Evolutionary conservation across 2,888 invertebrate genomes (phyloP).

Genomic region (Malachius bipustulatus): DNA sequence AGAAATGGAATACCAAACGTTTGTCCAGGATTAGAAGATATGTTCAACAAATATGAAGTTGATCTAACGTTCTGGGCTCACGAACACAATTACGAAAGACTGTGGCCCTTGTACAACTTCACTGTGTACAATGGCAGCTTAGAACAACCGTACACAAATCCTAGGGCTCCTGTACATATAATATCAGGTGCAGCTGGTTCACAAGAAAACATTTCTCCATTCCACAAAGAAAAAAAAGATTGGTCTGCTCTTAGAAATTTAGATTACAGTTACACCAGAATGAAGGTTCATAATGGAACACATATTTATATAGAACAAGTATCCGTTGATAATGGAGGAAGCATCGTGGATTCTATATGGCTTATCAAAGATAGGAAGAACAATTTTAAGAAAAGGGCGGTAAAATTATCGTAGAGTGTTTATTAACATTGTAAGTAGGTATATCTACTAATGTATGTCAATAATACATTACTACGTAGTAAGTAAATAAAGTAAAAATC

Average conservation of each 20-base stretch:
- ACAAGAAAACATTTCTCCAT: slow-evolving; percentile 65
- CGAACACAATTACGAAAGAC: slow-evolving; percentile 93
- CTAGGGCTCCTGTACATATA: slow-evolving; percentile 80
- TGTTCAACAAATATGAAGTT: slow-evolving; percentile 81
- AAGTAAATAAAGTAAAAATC: too few species aligned
- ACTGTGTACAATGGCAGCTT: slow-evolving; percentile 53
- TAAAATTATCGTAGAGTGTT: too few species aligned
- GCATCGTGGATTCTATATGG: slow-evolving; percentile 57
- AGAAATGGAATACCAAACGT: slow-evolving; percentile 50
- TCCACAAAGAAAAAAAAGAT: slow-evolving; percentile 39
- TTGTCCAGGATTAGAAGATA: slow-evolving; percentile 63
- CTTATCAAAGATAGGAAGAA: slow-evolving; percentile 51
- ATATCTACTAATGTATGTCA: too few species aligned
- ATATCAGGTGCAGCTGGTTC: slow-evolving; percentile 84
- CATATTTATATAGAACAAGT: slow-evolving; percentile 87
- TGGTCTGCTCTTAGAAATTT: slow-evolving; percentile 79
- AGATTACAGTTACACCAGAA: slow-evolving; percentile 87
- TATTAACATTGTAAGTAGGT: too few species aligned
- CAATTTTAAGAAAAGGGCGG: too few species aligned
- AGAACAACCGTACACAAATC: slow-evolving; percentile 55
- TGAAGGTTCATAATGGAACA: slow-evolving; percentile 66
- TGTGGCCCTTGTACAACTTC: slow-evolving; percentile 88
- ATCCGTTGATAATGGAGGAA: slow-evolving; percentile 56
- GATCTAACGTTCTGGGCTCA: slow-evolving; percentile 95
- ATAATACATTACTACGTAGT: too few species aligned